Evolutionary conservation across 2,113 vertebrate genomes (phyloP), one percentile per base, ranked within the genome.

Genomic region (Carassius auratus): DNA sequence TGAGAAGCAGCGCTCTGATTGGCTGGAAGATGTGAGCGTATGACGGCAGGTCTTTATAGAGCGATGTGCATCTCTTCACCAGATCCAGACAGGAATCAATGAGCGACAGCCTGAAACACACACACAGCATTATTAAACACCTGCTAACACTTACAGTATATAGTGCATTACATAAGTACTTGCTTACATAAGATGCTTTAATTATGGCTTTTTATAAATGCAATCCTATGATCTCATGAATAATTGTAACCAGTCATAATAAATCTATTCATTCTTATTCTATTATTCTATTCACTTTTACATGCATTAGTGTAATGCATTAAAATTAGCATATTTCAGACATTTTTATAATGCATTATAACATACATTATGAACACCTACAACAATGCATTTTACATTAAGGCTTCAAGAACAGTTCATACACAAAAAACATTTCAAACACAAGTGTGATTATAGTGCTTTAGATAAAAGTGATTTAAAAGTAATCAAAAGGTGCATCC

Each of bases 31-130:
- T 88, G 91, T 95, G 91, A 0, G 84, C 87, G 86, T 96, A 97
- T 0, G 96, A 94, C 0, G 94, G 86, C 73, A 97, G 93, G 0
- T 94, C 61, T n/a, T 92, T 87, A 79, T 98, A 99, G 33, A 96
- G 84, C 26, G 23, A 42, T 55, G 93, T 91, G 62, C 96, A 96
- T 71, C 86, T 94, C 91, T 95, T 95, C 87, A 97, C 88, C 86
- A 99, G 91, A 76, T 96, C 95, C 89, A 98, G 92, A 87, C 96
- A 96, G 6, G 94, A 85, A 0, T 94, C 94, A 76, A 98, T 38
- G 85, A 96, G 97, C 0, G 92, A 96, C 75, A 99, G 91, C 91
- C 98, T 99, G 92, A 77, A 81, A 52, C 52, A 83, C 74, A 81
- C 74, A 84, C 80, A 82, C 78, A 84, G 15, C 52, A 55, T 13